Percentiles rank a stretch among this genome's conserved stretches.
These are phyloP conservation scores for Watsonalla binaria DNA, from an alignment of 2,888 invertebrate genomes.

Conservation along the genomic window DNA sequence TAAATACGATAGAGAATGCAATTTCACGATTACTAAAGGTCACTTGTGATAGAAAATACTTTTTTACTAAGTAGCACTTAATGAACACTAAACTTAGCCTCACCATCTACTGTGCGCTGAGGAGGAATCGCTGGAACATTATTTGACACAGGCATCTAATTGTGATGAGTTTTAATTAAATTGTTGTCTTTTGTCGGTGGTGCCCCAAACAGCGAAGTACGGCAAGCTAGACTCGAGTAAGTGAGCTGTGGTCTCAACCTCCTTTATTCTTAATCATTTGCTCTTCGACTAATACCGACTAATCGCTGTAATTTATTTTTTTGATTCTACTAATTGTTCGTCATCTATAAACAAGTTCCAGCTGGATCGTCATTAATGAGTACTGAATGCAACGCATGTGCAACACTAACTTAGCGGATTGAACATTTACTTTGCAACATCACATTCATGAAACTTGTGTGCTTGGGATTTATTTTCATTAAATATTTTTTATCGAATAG, in stretches of 20 bases:
- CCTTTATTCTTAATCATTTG: conserved; percentile 65
- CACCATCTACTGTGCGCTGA: neutral
- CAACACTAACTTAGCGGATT: conserved; percentile 50
- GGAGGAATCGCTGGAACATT: conserved; percentile 2
- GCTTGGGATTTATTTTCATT: conserved; percentile 39
- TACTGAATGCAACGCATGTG: conserved; percentile 52
- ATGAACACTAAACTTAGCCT: neutral
- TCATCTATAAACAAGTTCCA: conserved; percentile 51
- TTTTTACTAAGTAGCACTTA: neutral
- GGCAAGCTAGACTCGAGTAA: conserved; percentile 73
- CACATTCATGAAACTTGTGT: conserved; percentile 14
- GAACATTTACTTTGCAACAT: conserved; percentile 42
- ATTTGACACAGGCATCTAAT: conserved; percentile 1
- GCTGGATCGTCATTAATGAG: conserved; percentile 43
- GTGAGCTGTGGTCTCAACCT: conserved; percentile 78
- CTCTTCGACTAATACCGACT: conserved; percentile 70
- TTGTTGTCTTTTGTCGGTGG: conserved; percentile 78
- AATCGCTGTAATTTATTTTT: conserved; percentile 60
- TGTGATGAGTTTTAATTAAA: conserved; percentile 54
- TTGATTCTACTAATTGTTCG: conserved; percentile 62
- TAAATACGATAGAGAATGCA: neutral
- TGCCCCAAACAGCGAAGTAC: conserved; percentile 76
- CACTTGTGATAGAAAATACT: neutral
- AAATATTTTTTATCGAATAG: conserved; percentile 1
- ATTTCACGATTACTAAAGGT: neutral